Evolutionary conservation across 2,797 vertebrate species (phyloP).

Genomic region (Polyboroides typus): DNA sequence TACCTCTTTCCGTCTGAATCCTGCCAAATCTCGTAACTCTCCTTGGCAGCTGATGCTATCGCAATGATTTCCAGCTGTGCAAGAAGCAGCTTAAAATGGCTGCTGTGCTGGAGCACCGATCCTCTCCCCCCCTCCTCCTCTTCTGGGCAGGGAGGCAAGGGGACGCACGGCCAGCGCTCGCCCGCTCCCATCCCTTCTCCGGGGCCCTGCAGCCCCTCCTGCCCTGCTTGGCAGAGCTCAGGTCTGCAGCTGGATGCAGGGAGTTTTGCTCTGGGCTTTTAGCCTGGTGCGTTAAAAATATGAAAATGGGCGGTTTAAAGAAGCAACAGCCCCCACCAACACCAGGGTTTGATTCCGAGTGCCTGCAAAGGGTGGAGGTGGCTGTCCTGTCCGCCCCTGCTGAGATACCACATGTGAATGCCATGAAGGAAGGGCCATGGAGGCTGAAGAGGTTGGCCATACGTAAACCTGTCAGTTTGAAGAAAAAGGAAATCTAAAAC

Average conservation of each 20-base stretch:
- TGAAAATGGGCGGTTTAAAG: not conserved
- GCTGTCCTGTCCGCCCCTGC: not conserved
- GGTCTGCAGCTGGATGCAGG: not conserved
- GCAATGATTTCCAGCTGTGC: constrained; percentile 47
- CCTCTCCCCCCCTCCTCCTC: not conserved
- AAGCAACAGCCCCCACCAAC: not conserved
- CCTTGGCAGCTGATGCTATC: not conserved
- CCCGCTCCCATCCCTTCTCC: not conserved
- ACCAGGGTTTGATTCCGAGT: not conserved
- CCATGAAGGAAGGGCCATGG: accelerated
- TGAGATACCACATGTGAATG: accelerated
- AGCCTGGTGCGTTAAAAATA: not conserved
- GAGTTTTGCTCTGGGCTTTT: not conserved
- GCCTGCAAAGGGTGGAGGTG: not conserved
- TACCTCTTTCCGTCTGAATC: not conserved
- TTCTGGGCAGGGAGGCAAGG: not conserved
- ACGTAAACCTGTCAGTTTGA: not conserved
- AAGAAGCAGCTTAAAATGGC: not conserved
- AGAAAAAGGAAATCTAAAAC: not conserved
- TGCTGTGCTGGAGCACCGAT: not conserved
- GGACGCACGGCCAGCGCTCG: accelerated
- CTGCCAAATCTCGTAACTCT: constrained; percentile 9
- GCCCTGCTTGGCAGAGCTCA: not conserved
- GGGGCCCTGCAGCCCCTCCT: not conserved
- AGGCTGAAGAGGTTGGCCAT: not conserved